phyloP scores from a whole-genome alignment of 1,140 invertebrate species.

The Drosophila pseudoobscura region DNA sequence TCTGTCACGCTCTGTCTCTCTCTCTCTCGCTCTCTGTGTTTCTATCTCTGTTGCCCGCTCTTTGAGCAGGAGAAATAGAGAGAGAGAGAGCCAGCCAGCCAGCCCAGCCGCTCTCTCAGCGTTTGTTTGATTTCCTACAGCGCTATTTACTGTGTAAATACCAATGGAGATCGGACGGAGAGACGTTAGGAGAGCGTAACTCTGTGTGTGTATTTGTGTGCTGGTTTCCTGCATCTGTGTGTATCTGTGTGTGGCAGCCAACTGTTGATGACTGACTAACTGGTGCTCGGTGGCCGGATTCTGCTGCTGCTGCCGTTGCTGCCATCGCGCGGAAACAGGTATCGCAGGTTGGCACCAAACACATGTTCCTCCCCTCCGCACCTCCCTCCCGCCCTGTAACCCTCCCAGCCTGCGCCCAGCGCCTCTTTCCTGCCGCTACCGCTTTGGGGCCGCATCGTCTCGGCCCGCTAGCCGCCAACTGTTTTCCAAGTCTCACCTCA shows the following conservation, averaged over 20 bases:
- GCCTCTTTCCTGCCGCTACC: neutral
- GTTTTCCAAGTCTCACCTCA: constrained; percentile 19
- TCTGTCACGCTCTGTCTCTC: constrained; percentile 2
- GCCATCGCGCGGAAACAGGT: constrained; percentile 75
- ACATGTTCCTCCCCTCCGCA: constrained; percentile 43
- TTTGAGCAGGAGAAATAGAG: constrained; percentile 12
- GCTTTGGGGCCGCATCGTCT: constrained; percentile 9
- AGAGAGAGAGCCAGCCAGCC: too few relatives aligned
- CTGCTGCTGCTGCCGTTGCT: constrained; percentile 50
- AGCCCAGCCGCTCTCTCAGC: constrained; percentile 12
- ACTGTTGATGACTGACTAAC: constrained; percentile 78
- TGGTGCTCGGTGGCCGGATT: constrained; percentile 70
- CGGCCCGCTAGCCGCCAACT: constrained; percentile 45
- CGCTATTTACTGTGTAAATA: constrained; percentile 58
- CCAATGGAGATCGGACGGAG: constrained; percentile 36
- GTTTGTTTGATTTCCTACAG: constrained; percentile 64
- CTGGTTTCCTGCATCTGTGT: constrained; percentile 27
- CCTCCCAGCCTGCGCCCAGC: constrained; percentile 5
- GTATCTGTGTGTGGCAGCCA: constrained; percentile 53
- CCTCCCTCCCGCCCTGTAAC: neutral
- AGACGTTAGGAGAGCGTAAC: constrained; percentile 58
- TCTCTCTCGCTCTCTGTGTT: neutral
- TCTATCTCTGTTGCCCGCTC: constrained; percentile 10
- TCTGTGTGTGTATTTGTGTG: constrained; percentile 18
- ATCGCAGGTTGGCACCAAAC: constrained; percentile 80